Evolutionary conservation across 2,888 invertebrate species (phyloP).

Genomic region (Melikaiella ostensackeni): DNA sequence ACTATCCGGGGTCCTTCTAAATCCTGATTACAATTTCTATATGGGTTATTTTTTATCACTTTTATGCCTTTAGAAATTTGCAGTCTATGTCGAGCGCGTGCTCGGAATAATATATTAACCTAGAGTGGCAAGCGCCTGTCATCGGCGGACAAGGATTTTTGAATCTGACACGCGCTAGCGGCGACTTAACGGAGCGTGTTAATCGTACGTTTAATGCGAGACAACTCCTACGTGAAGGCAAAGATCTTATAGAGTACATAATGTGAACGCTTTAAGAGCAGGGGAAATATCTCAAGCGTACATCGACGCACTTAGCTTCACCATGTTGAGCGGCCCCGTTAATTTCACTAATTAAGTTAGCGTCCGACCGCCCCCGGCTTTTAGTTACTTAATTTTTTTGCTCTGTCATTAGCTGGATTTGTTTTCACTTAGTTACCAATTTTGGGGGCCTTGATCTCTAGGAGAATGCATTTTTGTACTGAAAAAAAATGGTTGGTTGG

Average conservation of each 20-base stretch:
- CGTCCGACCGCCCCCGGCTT: slow-evolving; percentile 58
- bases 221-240: slow-evolving; percentile 54
- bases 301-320: slow-evolving; percentile 64
- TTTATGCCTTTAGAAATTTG: neutral
- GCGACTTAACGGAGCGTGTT: slow-evolving; percentile 60
- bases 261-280: slow-evolving; percentile 63
- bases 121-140: slow-evolving; percentile 21
- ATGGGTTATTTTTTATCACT: too few species aligned
- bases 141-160: slow-evolving; percentile 32
- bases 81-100: slow-evolving; percentile 16
- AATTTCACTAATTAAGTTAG: slow-evolving; percentile 77
- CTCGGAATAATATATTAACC: slow-evolving; percentile 30
- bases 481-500: too few species aligned
- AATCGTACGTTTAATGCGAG: slow-evolving; percentile 60
- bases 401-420: slow-evolving; percentile 52
- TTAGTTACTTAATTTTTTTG: slow-evolving; percentile 61
- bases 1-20: too few species aligned
- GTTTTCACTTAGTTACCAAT: slow-evolving; percentile 45
- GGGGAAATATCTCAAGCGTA: slow-evolving; percentile 55
- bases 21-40: too few species aligned
- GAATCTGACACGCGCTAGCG: slow-evolving; percentile 39
- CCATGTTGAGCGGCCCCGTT: slow-evolving; percentile 70
- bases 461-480: too few species aligned
- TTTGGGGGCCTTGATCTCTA: neutral
- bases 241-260: slow-evolving; percentile 54